A percentile compares a stretch with the other conserved stretches of the same genome.
Conservation (phyloP, 2,888 invertebrate genomes). For the Acanthosepion pharaonis region DNA sequence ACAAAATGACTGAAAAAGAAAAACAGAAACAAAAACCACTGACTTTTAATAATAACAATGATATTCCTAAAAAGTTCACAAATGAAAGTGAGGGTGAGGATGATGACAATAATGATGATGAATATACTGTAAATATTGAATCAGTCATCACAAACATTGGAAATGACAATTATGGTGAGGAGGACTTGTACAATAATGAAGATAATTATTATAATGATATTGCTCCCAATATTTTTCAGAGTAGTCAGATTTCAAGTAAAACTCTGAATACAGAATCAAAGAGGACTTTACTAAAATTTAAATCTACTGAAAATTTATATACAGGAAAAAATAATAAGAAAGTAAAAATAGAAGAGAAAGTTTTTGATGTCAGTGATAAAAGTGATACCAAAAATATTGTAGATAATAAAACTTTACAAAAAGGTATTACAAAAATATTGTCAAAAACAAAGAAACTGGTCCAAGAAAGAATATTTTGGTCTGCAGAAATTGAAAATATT, state of each 20-base stretch:
- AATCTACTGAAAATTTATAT: conserved; percentile 23
- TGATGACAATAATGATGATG: not conserved
- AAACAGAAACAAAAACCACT: not conserved
- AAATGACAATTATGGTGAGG: not conserved
- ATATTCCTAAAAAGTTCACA: not conserved
- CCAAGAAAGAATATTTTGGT: conserved; percentile 35
- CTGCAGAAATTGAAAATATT: conserved; percentile 37
- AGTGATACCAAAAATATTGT: not conserved
- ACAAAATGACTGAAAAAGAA: not conserved
- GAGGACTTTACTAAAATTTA: conserved; percentile 38
- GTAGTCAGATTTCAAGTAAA: not conserved
- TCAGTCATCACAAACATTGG: not conserved
- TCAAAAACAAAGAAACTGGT: not conserved
- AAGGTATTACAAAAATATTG: not conserved
- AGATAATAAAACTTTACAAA: not conserved
- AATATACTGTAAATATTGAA: conserved; percentile 24
- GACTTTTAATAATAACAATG: not conserved
- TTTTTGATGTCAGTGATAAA: not conserved
- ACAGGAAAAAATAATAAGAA: not conserved
- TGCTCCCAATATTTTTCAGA: not conserved
- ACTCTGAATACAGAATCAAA: not conserved
- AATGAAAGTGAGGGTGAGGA: conserved; percentile 35
- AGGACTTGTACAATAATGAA: not conserved
- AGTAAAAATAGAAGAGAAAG: not conserved
- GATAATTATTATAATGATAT: conserved; percentile 37